These are phyloP conservation scores for Lordiphosa collinella DNA, from an alignment of 1,140 invertebrate species.

Conservation along the genomic window DNA sequence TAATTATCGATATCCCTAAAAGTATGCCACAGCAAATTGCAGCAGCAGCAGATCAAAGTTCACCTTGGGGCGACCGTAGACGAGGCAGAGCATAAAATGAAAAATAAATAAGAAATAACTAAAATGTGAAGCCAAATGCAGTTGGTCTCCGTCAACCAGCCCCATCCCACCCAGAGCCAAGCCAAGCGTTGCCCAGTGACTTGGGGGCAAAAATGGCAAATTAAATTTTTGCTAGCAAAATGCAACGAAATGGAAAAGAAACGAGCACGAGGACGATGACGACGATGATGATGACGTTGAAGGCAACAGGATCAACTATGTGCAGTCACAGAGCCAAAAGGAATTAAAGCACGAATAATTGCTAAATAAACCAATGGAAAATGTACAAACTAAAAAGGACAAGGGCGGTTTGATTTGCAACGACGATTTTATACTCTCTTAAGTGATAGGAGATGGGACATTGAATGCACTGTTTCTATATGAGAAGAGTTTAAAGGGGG, in stretches of 20 bases:
- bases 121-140: slow-evolving; percentile 64
- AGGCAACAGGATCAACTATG: slow-evolving; percentile 28
- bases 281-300: slow-evolving; percentile 4
- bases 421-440: neutral
- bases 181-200: slow-evolving; percentile 45
- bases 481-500: too few relatives aligned
- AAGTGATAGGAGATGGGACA: too few relatives aligned
- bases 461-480: too few relatives aligned
- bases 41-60: slow-evolving; percentile 57
- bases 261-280: slow-evolving; percentile 3
- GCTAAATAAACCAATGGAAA: slow-evolving; percentile 36
- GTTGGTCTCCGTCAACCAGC: slow-evolving; percentile 13
- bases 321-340: slow-evolving; percentile 40
- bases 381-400: neutral
- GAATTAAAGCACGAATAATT: slow-evolving; percentile 49
- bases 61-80: slow-evolving; percentile 50
- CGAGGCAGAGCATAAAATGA: slow-evolving; percentile 70
- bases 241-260: slow-evolving; percentile 61
- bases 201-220: slow-evolving; percentile 62
- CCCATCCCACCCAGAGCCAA: neutral
- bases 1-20: slow-evolving; percentile 6
- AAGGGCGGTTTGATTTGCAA: neutral
- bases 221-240: slow-evolving; percentile 64
- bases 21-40: slow-evolving; percentile 17
- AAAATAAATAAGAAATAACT: slow-evolving; percentile 73